Percentiles rank a stretch among this genome's conserved stretches.
These are phyloP conservation scores for Alces alces DNA, from an alignment of 2,113 vertebrate species.

Conservation along the genomic window DNA sequence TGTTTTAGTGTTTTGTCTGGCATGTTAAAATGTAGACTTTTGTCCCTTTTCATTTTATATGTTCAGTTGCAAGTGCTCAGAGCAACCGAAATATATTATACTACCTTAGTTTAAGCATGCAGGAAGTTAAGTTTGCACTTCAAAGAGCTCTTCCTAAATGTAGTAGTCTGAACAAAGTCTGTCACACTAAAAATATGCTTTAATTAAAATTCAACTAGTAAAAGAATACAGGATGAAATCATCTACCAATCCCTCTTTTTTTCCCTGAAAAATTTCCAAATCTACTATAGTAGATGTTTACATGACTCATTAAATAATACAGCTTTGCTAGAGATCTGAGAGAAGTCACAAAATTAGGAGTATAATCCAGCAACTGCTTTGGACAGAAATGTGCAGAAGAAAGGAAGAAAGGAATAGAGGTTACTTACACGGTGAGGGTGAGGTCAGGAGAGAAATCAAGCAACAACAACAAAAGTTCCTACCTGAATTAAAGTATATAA, in stretches of 20 bases:
- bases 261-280: background rate
- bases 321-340: background rate
- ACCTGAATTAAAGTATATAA: background rate
- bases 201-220: slow-evolving; percentile 64
- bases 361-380: background rate
- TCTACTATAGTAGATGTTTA: slow-evolving; percentile 39
- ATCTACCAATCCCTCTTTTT: slow-evolving; percentile 38
- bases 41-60: slow-evolving; percentile 76
- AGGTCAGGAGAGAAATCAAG: background rate
- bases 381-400: background rate
- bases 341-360: background rate
- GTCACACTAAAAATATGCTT: slow-evolving; percentile 47
- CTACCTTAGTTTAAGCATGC: slow-evolving; percentile 42
- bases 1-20: slow-evolving; percentile 72
- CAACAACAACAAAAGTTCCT: background rate
- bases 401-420: background rate
- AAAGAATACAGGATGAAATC: slow-evolving; percentile 35
- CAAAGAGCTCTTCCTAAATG: background rate
- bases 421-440: background rate
- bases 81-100: slow-evolving; percentile 40
- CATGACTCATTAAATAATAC: slow-evolving; percentile 29
- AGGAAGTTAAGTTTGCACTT: slow-evolving; percentile 48
- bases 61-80: slow-evolving; percentile 67
- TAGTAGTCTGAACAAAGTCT: slow-evolving; percentile 38
- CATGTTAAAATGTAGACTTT: slow-evolving; percentile 79